Evolutionary conservation across 2,113 vertebrate species (phyloP).

Genomic region (Labeo catla): DNA sequence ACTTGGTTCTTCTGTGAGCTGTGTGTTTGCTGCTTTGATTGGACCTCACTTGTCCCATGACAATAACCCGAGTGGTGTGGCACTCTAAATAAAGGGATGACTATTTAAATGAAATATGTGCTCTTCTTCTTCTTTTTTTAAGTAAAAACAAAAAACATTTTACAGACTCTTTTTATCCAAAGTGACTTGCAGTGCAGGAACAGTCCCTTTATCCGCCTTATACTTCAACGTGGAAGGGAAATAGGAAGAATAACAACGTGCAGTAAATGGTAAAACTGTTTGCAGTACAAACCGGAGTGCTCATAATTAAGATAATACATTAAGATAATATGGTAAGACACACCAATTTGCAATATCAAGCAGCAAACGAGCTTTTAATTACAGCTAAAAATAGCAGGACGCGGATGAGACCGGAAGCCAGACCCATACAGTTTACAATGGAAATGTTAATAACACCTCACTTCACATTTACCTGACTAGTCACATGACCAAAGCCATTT

Average conservation of each 20-base stretch:
- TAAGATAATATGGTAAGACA: too few relatives aligned
- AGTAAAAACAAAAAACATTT: not conserved
- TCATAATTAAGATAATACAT: too few relatives aligned
- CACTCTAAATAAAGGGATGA: slow-evolving; percentile 77
- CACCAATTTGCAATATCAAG: too few relatives aligned
- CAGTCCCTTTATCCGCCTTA: not conserved
- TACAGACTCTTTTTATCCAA: not conserved
- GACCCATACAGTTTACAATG: too few relatives aligned
- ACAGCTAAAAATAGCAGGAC: too few relatives aligned
- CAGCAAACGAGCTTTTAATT: too few relatives aligned
- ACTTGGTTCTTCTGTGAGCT: slow-evolving; percentile 64
- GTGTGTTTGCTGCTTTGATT: slow-evolving; percentile 68
- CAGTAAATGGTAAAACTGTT: too few relatives aligned
- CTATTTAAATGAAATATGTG: slow-evolving; percentile 55
- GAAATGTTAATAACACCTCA: not conserved
- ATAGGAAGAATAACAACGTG: too few relatives aligned
- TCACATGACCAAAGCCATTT: not conserved
- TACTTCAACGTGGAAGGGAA: too few relatives aligned
- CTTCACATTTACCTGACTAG: not conserved
- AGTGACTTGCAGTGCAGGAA: not conserved
- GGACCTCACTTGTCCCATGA: slow-evolving; percentile 63
- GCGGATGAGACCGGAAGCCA: too few relatives aligned
- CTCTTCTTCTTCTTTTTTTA: slow-evolving; percentile 24
- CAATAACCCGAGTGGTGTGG: slow-evolving; percentile 69
- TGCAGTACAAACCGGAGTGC: too few relatives aligned